Base-by-base conservation (phyloP, 2,113 vertebrate species). In the Phalacrocorax brasilianus region DNA sequence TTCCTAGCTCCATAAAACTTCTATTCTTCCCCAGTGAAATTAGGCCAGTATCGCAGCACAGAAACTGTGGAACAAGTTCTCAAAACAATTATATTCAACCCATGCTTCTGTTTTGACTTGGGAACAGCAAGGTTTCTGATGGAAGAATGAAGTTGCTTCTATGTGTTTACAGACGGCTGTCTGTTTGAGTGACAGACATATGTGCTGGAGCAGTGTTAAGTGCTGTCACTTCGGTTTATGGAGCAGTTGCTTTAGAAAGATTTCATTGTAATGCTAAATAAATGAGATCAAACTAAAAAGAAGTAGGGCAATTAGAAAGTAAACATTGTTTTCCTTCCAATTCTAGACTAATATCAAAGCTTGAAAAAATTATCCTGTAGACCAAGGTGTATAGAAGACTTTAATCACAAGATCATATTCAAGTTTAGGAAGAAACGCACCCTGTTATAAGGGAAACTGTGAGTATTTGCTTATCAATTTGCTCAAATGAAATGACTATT, bases 81-180 rank as follows among this genome's bases (percentile, higher is more conserved):
- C 70, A 55, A 56, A 89, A 87, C 72, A 92, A 76, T 92, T 85
- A 22, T 10, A 66, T 81, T 93, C 82, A 85, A 63, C 52, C 55
- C 83, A 22, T 73, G 59, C 88, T 94, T 67, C 40, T 49, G 49
- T 49, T 81, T 92, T 85, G 92, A 23, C 82, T 59, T 33, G 76
- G 79, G 83, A 92, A 77, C 56, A 87, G 91, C 2, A 30, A 87
- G 85, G 73, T 89, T 97, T 62, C 65, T 87, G 91, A 13, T 28
- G 77, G 65, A 92, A 90, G 68, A 75, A 75, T 30, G 66, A 65
- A 91, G 86, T 22, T 79, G 81, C 17, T 85, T 52, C 4, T 15
- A 6, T 9, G 80, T 88, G 76, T 94, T 97, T 96, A 40, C 79
- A 91, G 93, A 17, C 14, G 27, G 63, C 91, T 93, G 92, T 81